Percentiles rank a stretch among this genome's conserved stretches.
Conservation (phyloP, 2,113 vertebrate genomes). For the Aleadryas rufinucha region DNA sequence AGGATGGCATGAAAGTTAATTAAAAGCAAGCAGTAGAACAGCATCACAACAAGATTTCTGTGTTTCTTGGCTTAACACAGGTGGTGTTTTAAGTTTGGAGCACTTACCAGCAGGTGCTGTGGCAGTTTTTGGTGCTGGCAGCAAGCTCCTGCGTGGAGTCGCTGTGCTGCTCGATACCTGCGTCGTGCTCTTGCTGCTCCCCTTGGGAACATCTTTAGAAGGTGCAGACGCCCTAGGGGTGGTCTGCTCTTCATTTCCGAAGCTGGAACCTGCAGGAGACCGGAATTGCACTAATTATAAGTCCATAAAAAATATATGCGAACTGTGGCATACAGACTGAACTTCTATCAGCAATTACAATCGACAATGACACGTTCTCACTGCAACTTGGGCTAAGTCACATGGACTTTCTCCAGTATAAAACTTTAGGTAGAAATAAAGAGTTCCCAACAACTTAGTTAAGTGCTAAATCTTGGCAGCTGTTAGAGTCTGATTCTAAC, state of each 20-base stretch:
- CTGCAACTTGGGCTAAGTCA: neutral
- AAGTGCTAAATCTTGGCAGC: neutral
- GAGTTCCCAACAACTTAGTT: neutral
- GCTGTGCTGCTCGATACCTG: conserved; percentile 66
- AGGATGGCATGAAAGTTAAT: neutral
- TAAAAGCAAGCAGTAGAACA: neutral
- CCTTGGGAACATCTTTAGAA: conserved; percentile 72
- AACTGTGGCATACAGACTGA: neutral
- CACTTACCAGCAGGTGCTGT: conserved; percentile 68
- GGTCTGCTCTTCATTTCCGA: conserved; percentile 78
- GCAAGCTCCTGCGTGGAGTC: conserved; percentile 79
- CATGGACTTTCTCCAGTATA: neutral
- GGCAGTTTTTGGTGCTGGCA: conserved; percentile 76
- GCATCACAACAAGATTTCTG: neutral
- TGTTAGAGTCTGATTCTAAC: neutral
- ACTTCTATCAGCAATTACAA: neutral
- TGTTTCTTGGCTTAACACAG: neutral
- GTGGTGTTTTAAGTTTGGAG: neutral
- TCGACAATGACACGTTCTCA: neutral
- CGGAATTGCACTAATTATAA: conserved; percentile 41
- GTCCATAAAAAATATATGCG: conserved; percentile 60
- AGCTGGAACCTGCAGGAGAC: conserved; percentile 77
- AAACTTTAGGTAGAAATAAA: neutral
- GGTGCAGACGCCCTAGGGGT: conserved; percentile 61
- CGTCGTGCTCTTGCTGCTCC: conserved; percentile 27